A percentile compares a stretch with the other conserved stretches of the same genome.
Conservation (phyloP, 2,888 invertebrate genomes). For the Eristalinus aeneus region DNA sequence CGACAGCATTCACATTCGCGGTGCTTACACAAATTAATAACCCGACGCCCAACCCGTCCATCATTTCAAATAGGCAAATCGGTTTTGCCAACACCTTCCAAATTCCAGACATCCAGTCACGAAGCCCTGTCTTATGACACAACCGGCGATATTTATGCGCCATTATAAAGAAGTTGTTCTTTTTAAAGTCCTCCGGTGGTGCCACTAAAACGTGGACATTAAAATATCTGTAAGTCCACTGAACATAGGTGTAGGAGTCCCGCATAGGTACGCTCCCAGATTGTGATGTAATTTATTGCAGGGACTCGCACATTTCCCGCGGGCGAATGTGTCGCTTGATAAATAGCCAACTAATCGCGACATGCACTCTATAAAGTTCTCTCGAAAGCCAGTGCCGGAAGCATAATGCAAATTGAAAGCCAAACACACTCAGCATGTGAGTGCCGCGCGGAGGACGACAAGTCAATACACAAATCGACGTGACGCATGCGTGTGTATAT, state of each 20-base stretch:
- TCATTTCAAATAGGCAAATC: not conserved
- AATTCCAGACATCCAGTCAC: conserved; percentile 32
- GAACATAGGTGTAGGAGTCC: conserved; percentile 65
- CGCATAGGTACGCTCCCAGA: conserved; percentile 65
- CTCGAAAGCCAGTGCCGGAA: conserved; percentile 61
- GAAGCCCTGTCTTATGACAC: conserved; percentile 54
- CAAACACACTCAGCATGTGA: conserved; percentile 57
- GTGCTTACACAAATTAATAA: conserved; percentile 3
- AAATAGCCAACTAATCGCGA: conserved; percentile 71
- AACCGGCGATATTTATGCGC: conserved; percentile 59
- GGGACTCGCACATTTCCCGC: conserved; percentile 62
- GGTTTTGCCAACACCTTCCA: conserved; percentile 48
- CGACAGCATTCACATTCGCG: not conserved
- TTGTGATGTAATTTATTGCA: conserved; percentile 64
- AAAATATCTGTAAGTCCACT: conserved; percentile 53
- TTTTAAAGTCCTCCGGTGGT: conserved; percentile 24
- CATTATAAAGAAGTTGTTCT: conserved; percentile 60
- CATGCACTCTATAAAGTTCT: conserved; percentile 69
- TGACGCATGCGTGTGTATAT: not conserved
- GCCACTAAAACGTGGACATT: conserved; percentile 56
- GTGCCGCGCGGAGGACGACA: conserved; percentile 38
- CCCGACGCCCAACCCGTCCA: not conserved
- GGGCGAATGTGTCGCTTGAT: conserved; percentile 70
- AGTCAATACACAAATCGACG: conserved; percentile 50
- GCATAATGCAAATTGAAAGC: conserved; percentile 67